Percentiles rank a stretch among this genome's conserved stretches.
Conservation (phyloP, 2,113 vertebrate species). For the Percina caprodes region DNA sequence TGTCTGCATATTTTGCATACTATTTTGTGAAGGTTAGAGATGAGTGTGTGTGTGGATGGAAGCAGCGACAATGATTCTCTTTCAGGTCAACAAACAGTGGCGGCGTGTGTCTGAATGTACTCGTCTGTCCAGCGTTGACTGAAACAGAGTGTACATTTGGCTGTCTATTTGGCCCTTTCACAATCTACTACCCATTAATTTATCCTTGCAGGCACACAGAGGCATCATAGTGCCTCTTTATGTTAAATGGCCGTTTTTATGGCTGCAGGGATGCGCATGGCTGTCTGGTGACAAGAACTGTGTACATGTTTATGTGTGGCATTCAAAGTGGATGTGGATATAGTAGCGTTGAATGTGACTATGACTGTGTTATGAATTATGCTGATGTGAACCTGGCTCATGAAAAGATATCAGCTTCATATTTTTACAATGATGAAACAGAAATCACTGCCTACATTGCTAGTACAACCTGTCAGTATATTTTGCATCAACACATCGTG, state of each 20-base stretch:
- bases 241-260: slow-evolving; percentile 71
- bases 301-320: slow-evolving; percentile 34
- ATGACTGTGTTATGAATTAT: slow-evolving; percentile 43
- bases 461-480: slow-evolving; percentile 34
- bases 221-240: slow-evolving; percentile 72
- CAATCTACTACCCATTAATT: slow-evolving; percentile 71
- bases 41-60: slow-evolving; percentile 58
- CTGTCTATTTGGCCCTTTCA: slow-evolving; percentile 77
- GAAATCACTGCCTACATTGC: slow-evolving; percentile 43
- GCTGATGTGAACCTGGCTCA: slow-evolving; percentile 36
- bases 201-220: slow-evolving; percentile 69
- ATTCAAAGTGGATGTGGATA: slow-evolving; percentile 28
- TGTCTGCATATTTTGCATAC: slow-evolving; percentile 81
- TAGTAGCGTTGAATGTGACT: slow-evolving; percentile 34
- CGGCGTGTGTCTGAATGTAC: slow-evolving; percentile 73
- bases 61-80: slow-evolving; percentile 76
- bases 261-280: slow-evolving; percentile 45
- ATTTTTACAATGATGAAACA: slow-evolving; percentile 40
- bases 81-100: slow-evolving; percentile 82
- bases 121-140: slow-evolving; percentile 72
- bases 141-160: slow-evolving; percentile 76
- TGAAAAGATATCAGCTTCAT: slow-evolving; percentile 39
- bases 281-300: slow-evolving; percentile 49
- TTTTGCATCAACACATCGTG: slow-evolving; percentile 42
- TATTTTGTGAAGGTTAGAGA: slow-evolving; percentile 82